These are phyloP conservation scores for Sminthurides bifidus DNA, from an alignment of 1,140 invertebrate species.

Conservation along the genomic window DNA sequence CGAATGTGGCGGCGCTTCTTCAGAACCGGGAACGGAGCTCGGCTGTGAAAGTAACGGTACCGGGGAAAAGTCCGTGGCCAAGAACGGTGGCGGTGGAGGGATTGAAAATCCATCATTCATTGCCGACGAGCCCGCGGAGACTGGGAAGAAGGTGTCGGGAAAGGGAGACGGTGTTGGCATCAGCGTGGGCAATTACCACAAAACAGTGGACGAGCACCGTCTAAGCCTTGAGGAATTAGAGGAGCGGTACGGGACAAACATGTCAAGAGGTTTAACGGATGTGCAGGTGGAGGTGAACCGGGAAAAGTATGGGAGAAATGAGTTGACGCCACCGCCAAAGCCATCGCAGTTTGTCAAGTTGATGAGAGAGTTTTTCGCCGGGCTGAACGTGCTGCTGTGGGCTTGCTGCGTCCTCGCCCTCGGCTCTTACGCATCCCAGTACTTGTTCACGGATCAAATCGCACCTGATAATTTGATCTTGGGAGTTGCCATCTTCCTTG, in stretches of 20 bases:
- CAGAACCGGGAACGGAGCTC: too few relatives aligned
- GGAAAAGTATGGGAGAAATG: constrained; percentile 23
- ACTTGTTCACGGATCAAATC: constrained; percentile 15
- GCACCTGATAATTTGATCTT: constrained; percentile 54
- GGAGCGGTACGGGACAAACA: constrained; percentile 4
- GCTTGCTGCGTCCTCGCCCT: constrained; percentile 20
- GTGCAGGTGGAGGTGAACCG: constrained; percentile 20
- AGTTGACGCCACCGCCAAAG: constrained; percentile 23
- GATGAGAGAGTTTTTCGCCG: constrained; percentile 14
- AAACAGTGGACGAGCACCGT: constrained; percentile 1
- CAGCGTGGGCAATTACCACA: too few relatives aligned
- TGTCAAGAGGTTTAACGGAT: constrained; percentile 17
- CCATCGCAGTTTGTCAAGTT: constrained; percentile 16
- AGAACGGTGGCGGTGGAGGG: too few relatives aligned
- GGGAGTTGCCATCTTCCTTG: constrained; percentile 85
- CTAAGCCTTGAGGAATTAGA: not conserved
- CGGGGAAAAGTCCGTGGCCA: too few relatives aligned
- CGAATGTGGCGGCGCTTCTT: too few relatives aligned
- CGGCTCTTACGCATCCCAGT: constrained; percentile 23
- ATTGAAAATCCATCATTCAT: too few relatives aligned
- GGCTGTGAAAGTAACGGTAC: too few relatives aligned
- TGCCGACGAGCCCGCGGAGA: too few relatives aligned
- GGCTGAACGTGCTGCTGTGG: constrained; percentile 24
- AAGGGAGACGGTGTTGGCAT: too few relatives aligned
- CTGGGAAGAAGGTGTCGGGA: too few relatives aligned